Percentiles rank a stretch among this genome's conserved stretches.
These are phyloP conservation scores for Trichogramma pretiosum DNA, from an alignment of 1,140 invertebrate species.

Conservation along the genomic window DNA sequence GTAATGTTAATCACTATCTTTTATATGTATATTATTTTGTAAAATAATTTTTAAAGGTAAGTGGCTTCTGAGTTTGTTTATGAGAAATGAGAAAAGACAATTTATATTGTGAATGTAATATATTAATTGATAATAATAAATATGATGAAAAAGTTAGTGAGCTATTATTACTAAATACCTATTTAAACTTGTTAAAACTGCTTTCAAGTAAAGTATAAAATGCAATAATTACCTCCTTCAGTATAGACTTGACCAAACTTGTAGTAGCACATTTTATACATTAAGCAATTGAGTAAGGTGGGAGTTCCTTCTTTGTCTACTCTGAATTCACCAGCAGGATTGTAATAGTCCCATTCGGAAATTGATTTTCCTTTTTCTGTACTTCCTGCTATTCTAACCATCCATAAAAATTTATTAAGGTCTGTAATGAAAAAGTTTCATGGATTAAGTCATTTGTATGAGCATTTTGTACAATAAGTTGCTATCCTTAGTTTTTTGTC, in stretches of 20 bases:
- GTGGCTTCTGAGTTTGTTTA: too few relatives aligned
- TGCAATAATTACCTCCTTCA: slow-evolving; percentile 76
- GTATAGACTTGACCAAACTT: slow-evolving; percentile 90
- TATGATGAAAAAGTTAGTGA: too few relatives aligned
- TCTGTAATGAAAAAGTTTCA: slow-evolving; percentile 46
- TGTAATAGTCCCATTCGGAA: slow-evolving; percentile 94
- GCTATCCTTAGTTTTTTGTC: too few relatives aligned
- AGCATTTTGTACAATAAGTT: neutral
- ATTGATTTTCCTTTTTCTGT: slow-evolving; percentile 91
- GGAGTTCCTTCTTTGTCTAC: slow-evolving; percentile 85
- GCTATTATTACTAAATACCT: too few relatives aligned
- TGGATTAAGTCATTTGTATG: neutral
- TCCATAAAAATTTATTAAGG: slow-evolving; percentile 99
- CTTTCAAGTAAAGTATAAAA: too few relatives aligned
- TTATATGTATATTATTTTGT: too few relatives aligned
- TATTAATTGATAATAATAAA: too few relatives aligned
- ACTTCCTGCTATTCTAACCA: slow-evolving; percentile 96
- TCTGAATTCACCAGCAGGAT: slow-evolving; percentile 84
- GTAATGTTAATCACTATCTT: too few relatives aligned
- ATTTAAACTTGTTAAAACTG: too few relatives aligned
- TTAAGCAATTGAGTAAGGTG: slow-evolving; percentile 81
- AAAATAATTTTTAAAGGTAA: too few relatives aligned
- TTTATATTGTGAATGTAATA: too few relatives aligned
- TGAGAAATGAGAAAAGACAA: too few relatives aligned
- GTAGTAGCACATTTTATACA: slow-evolving; percentile 97